Evolutionary conservation across 2,797 vertebrate species (phyloP).

Genomic region (Sebastes itinus): DNA sequence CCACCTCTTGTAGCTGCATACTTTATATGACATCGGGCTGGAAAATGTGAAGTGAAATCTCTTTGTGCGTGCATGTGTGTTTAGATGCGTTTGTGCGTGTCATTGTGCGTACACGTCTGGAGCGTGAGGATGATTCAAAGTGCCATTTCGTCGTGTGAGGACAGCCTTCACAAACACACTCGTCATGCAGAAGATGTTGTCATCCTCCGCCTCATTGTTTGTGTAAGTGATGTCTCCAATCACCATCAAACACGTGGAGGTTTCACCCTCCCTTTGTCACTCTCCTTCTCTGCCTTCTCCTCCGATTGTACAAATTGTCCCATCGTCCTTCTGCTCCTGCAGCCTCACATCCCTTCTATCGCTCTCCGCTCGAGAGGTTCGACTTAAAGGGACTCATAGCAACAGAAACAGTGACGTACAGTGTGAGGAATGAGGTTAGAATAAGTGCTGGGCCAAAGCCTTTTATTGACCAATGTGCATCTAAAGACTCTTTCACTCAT

Average conservation of each 20-base stretch:
- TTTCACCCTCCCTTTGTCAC: conserved; percentile 69
- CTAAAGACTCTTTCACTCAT: background rate
- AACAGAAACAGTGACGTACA: background rate
- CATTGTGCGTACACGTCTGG: conserved; percentile 60
- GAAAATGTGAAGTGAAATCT: conserved; percentile 90
- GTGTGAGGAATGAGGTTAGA: background rate
- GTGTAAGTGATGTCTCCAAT: conserved; percentile 78
- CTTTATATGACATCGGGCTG: conserved; percentile 84
- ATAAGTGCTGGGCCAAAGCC: background rate
- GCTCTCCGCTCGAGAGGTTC: conserved; percentile 40
- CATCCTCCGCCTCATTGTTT: conserved; percentile 75
- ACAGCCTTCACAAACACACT: conserved; percentile 92
- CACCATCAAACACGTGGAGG: conserved; percentile 73
- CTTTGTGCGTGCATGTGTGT: conserved; percentile 52
- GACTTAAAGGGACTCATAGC: conserved; percentile 26
- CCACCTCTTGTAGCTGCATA: conserved; percentile 28
- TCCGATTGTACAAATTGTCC: conserved; percentile 73
- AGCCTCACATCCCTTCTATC: conserved; percentile 37
- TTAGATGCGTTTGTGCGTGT: conserved; percentile 54
- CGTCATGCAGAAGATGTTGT: conserved; percentile 86
- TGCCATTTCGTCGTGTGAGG: conserved; percentile 89
- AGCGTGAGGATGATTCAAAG: conserved; percentile 92
- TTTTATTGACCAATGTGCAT: background rate
- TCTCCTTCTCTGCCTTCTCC: conserved; percentile 56
- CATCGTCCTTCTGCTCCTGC: conserved; percentile 67